Conservation (phyloP, 2,888 invertebrate species). For the Argyresthia goedartella region DNA sequence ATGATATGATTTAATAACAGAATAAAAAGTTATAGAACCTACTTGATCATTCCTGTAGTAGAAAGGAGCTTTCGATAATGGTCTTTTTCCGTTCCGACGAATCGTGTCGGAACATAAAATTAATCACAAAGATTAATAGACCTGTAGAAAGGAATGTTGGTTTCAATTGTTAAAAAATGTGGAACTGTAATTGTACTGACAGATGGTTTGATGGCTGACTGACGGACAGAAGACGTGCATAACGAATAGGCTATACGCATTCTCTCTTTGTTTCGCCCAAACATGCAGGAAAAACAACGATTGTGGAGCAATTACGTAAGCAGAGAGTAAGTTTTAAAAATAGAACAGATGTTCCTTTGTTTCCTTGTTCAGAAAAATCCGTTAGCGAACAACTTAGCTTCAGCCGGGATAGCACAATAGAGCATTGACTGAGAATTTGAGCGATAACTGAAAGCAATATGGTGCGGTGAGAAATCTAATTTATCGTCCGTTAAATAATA, state of each 20-base stretch:
- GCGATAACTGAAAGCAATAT: background rate
- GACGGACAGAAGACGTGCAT: slow-evolving; percentile 16
- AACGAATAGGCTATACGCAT: slow-evolving; percentile 21
- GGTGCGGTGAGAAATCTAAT: slow-evolving; percentile 15
- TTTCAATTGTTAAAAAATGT: no score
- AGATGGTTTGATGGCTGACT: no score
- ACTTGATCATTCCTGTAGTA: background rate
- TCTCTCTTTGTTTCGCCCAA: slow-evolving; percentile 36
- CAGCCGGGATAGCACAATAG: slow-evolving; percentile 20
- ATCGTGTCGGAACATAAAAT: background rate
- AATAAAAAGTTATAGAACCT: no score
- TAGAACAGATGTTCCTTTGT: slow-evolving; percentile 48
- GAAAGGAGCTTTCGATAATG: background rate
- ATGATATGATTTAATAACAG: no score
- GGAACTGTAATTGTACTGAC: background rate
- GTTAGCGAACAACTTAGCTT: slow-evolving; percentile 18
- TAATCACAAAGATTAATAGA: background rate
- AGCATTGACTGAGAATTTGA: slow-evolving; percentile 16
- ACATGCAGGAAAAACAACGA: slow-evolving; percentile 36
- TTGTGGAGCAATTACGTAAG: slow-evolving; percentile 47
- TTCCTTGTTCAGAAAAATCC: slow-evolving; percentile 28
- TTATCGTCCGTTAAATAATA: slow-evolving; percentile 25
- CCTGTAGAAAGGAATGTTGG: background rate
- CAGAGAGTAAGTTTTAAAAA: slow-evolving; percentile 41
- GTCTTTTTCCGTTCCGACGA: background rate